Evolutionary conservation across 2,113 vertebrate genomes (phyloP).

Genomic region (Hepsetus odoe): DNA sequence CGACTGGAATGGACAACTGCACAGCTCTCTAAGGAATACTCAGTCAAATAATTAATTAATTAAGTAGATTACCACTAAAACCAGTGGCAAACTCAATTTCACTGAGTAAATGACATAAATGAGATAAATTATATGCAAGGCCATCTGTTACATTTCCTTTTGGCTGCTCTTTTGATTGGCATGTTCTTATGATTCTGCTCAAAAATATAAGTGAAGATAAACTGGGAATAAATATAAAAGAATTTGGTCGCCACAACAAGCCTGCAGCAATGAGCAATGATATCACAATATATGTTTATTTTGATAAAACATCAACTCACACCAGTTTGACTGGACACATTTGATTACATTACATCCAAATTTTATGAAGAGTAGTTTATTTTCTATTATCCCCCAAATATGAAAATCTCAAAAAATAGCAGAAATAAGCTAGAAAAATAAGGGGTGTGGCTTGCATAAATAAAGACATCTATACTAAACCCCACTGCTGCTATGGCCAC

Average conservation of each 20-base stretch:
- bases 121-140: slow-evolving; percentile 34
- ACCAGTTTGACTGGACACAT: background rate
- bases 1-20: background rate
- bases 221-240: slow-evolving; percentile 10
- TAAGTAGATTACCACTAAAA: slow-evolving; percentile 16
- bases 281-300: background rate
- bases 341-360: background rate
- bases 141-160: slow-evolving; percentile 33
- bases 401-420: slow-evolving; percentile 9
- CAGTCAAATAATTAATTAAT: slow-evolving; percentile 15
- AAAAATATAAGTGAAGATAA: slow-evolving; percentile 32
- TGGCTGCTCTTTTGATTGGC: background rate
- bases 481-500: slow-evolving; percentile 10
- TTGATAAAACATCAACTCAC: slow-evolving; percentile 2
- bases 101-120: slow-evolving; percentile 32
- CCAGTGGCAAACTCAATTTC: slow-evolving; percentile 34
- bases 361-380: background rate
- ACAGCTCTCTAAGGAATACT: slow-evolving; percentile 15
- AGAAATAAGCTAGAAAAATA: slow-evolving; percentile 28
- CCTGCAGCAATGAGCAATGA: slow-evolving; percentile 1
- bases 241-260: background rate
- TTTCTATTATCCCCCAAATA: slow-evolving; percentile 7
- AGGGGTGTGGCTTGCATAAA: slow-evolving; percentile 28
- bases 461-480: slow-evolving; percentile 35
- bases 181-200: slow-evolving; percentile 19